Evolutionary conservation across 1,140 invertebrate genomes (phyloP), one percentile per base, ranked within the genome.

Genomic region (Psix sp.): DNA sequence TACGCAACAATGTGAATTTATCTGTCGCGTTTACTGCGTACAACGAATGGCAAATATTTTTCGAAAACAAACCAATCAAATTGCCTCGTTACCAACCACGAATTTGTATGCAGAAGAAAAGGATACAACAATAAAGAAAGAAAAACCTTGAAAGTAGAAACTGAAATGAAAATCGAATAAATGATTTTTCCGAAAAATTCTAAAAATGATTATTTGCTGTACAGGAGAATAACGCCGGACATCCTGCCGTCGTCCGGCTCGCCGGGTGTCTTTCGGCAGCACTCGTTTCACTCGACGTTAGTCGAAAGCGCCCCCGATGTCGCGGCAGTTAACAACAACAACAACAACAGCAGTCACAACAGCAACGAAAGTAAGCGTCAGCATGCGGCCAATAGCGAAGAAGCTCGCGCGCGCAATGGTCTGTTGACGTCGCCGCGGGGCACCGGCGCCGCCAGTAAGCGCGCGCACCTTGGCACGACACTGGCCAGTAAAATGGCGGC

Each of bases 401-500:
- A 57, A 49, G 17, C 42, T 38, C 35, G 43, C 65, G 26, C 45
- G 33, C 45, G 54, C 15, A 77, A 66, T 63, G 57, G 77, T 24
- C 62, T 77, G 51, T 48, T 60, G 33, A 59, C 63, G 38, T 71
- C 65, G 14, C 60, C 73, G 36, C 70, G 81, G 79, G 79, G 78
- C 67, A 45, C 77, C 43, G 67, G 78, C 16, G 63, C 52, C 40
- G 35, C 83, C 79, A 76, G 72, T 40, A 84, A 81, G 76, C 82
- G 79, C 67, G 45, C 79, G 54, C 82, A 79, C 24, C 72, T 90
- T 76, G 89, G 89, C 74, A 90, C 89, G 86, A 89, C 90, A 84
- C 89, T 92, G 86, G 88, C 88, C 76, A 89, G 88, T 86, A 93
- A 93, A 89, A 93, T 93, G 91, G 91, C 91, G 84, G 89, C 91